Base-by-base conservation (phyloP, 2,888 invertebrate genomes). In the Hemicrepidius hirtus region DNA sequence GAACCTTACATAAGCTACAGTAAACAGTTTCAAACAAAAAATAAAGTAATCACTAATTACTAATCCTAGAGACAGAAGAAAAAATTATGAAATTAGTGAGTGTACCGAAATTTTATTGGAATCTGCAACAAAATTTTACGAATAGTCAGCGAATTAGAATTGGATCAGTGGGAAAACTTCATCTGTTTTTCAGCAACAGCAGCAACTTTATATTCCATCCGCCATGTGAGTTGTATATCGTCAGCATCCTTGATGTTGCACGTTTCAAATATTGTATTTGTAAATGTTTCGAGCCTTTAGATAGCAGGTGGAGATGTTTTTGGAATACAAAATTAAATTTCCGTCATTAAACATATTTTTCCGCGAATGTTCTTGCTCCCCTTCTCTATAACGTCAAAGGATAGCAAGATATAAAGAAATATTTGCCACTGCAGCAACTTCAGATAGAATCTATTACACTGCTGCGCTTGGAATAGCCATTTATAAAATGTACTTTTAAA, bases 241-340 rank as follows among this genome's bases (percentile, higher is more conserved):
- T 68, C 67, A 63, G 64, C 49, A 55, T 67, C 37, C 46, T 24
- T 59, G 18, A 59, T 44, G 49, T 24, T 62, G 53, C 66, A 62
- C 71, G 66, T 66, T 66, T 62, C 71, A 67, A 71, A 71, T 71
- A 71, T 71, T 71, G 71, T 63, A 66, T 71, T 71, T 71, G 67
- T 67, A 71, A 63, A 55, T 71, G 67, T 68, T 71, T 62, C 67
- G 46, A 67, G 60, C 62, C 46, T 55, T 68, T 63, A 72, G 67
- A 68, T 68, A 62, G 71, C 63, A 72, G 63, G 71, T 71, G 57
- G 44, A 63, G 59, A 72, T 72, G 71, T 63, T 63, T 67, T 53
- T 55, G 20, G 71, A 72, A 72, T 72, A 68, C 67, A 24, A 67
- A 72, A 72, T 63, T 63, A 63, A 67, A 55, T 63, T 72, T 67